Evolutionary conservation across 2,113 vertebrate species (phyloP), one percentile per base, ranked within the genome.

Genomic region (Lycocorax pyrrhopterus): DNA sequence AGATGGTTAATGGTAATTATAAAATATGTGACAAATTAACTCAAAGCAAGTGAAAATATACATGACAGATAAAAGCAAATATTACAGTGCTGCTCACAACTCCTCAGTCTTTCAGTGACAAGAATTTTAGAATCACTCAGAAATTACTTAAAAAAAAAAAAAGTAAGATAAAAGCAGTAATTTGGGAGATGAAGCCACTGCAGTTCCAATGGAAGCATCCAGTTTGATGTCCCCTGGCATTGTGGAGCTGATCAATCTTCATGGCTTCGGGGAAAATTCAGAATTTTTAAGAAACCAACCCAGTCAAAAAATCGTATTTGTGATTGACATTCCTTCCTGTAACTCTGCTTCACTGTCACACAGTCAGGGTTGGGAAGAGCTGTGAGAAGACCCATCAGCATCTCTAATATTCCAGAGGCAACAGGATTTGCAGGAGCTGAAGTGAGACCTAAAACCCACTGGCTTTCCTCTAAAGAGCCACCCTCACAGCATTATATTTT

Each of bases 21-120:
- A 1, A 76, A 91, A 91, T 63, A 66, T 43, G 71, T 75, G 85
- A 92, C 78, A 95, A 92, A 94, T 93, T 71, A 82, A 71, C 85
- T 87, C 19, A 59, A 72, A 90, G 66, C 56, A 69, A 87, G 35
- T 75, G 53, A 82, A 81, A 78, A 82, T 27, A 3, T 27, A 20
- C 32, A 29, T 75, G 66, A 75, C 64, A 92, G 82, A 84, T 63
- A 82, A 87, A 77, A 78, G 39, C 47, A 93, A 74, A 87, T 69
- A 92, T 67, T 85, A 39, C 30, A 14, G 37, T 16, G 20, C 66
- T 85, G 66, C 52, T 86, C 64, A 33, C 58, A 78, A 16, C 29
- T 82, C 52, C 33, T n/a, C 62, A 80, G 25, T 29, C 37, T 72
- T 76, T 27, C 47, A 39, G 39, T 23, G 22, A 62, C 19, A 74